Base-by-base conservation (phyloP, 2,113 vertebrate genomes). In the Sterrhoptilus dennistouni region DNA sequence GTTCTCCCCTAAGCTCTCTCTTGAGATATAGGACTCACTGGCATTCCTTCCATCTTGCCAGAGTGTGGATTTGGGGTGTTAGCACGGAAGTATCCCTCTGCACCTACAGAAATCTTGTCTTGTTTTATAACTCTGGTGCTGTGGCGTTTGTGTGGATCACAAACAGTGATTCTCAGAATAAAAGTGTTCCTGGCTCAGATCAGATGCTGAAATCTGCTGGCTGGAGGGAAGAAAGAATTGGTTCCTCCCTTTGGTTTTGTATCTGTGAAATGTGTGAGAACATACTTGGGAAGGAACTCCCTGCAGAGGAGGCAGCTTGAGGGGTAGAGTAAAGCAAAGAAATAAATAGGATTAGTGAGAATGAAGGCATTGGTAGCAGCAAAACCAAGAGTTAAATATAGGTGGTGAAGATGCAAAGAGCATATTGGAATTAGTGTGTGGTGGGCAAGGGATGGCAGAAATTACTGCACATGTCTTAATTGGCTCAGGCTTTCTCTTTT, bases 41-140 rank as follows among this genome's bases (percentile, higher is more conserved):
- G 25, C 1, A 0, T 29, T 83, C 9, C 36, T 66, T 49, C 8
- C 1, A 1, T 45, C 28, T 25, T 64, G 19, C 49, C 13, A 0
- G 6, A 29, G n/a, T 3, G 15, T 36, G 44, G 11, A 11, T 49
- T 89, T 89, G 3, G 18, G 27, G 31, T 1, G 0, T 14, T 3
- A 13, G 16, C 0, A 2, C 20, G 22, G 53, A 42, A 36, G 53
- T 27, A 31, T 21, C 31, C 10, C 6, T 68, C 42, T 7, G 12
- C 3, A 25, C 17, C 20, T 53, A 12, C 12, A 6, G 22, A 19
- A 15, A 6, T n/a, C 10, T 35, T 36, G n/a, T 14, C 31, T 17
- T 88, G 1, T 28, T 52, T 18, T 54, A 11, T 25, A 53, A 54
- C 28, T 49, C 7, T 45, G 36, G 4, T 56, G 54, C 18, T 15